These are phyloP conservation scores for Caerostris darwini DNA, from an alignment of 1,140 invertebrate genomes.

Conservation along the genomic window DNA sequence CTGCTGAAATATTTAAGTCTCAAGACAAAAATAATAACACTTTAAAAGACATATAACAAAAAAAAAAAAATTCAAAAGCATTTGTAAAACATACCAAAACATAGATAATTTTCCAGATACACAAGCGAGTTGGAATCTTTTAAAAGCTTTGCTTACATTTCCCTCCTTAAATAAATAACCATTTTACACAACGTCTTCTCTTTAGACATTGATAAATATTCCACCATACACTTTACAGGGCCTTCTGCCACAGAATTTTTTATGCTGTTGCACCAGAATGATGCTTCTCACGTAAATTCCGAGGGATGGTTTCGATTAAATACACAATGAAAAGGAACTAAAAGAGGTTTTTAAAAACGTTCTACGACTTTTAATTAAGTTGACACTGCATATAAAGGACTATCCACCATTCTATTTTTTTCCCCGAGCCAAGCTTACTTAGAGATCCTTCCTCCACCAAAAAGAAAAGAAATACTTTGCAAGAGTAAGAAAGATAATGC, in stretches of 20 bases:
- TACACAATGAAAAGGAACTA: slow-evolving; percentile 54
- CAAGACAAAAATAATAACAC: no score
- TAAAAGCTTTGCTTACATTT: neutral
- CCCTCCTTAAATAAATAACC: slow-evolving; percentile 37
- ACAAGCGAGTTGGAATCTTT: neutral
- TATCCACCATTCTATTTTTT: neutral
- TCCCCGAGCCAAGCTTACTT: neutral
- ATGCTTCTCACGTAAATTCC: slow-evolving; percentile 74
- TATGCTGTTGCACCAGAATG: neutral
- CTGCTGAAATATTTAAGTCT: no score
- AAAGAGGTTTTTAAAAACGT: slow-evolving; percentile 68
- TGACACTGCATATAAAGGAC: slow-evolving; percentile 59
- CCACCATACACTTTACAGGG: neutral
- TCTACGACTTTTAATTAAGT: slow-evolving; percentile 76
- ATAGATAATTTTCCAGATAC: neutral
- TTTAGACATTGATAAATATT: slow-evolving; percentile 63
- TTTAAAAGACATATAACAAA: no score
- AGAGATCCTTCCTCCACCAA: neutral
- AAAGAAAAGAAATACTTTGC: slow-evolving; percentile 33
- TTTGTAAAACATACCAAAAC: neutral
- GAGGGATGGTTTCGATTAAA: slow-evolving; percentile 75
- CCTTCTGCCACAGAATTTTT: neutral
- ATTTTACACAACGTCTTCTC: slow-evolving; percentile 8
- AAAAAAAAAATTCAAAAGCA: no score
- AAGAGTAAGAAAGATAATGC: neutral